phyloP scores from a whole-genome alignment of 2,797 vertebrate genomes.

The Pelochelys cantorii region DNA sequence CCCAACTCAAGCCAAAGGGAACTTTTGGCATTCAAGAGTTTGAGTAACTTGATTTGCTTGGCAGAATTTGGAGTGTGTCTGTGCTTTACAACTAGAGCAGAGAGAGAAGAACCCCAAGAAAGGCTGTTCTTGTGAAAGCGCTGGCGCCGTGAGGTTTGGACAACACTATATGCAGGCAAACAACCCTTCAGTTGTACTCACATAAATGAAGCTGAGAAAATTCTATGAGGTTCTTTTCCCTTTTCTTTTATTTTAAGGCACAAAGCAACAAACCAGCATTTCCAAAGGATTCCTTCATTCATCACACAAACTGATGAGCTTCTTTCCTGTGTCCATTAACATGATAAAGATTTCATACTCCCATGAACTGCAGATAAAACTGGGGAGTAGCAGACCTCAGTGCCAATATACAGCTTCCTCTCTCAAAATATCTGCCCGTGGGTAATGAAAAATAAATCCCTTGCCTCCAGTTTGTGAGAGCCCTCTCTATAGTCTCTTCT shows the following conservation, averaged over 20 bases:
- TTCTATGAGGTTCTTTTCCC: background rate
- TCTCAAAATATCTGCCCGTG: background rate
- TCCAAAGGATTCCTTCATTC: background rate
- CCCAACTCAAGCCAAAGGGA: background rate
- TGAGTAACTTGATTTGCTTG: background rate
- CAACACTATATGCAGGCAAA: background rate
- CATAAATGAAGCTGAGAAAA: background rate
- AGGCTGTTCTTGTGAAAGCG: rapidly evolving
- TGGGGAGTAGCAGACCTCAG: background rate
- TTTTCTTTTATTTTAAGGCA: background rate
- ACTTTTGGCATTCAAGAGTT: background rate
- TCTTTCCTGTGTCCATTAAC: background rate
- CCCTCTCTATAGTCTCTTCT: background rate
- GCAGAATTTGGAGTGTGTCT: rapidly evolving
- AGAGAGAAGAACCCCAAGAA: rapidly evolving
- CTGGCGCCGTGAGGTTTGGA: rapidly evolving
- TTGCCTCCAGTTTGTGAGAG: background rate
- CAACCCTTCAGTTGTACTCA: background rate
- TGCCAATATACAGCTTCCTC: background rate
- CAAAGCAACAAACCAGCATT: background rate
- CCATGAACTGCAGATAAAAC: background rate
- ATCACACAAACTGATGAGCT: rapidly evolving
- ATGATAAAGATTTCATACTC: background rate
- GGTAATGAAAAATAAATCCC: background rate
- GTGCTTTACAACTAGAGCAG: background rate